phyloP scores from a whole-genome alignment of 2,797 vertebrate species.

The Catamblyrhynchus diadema region DNA sequence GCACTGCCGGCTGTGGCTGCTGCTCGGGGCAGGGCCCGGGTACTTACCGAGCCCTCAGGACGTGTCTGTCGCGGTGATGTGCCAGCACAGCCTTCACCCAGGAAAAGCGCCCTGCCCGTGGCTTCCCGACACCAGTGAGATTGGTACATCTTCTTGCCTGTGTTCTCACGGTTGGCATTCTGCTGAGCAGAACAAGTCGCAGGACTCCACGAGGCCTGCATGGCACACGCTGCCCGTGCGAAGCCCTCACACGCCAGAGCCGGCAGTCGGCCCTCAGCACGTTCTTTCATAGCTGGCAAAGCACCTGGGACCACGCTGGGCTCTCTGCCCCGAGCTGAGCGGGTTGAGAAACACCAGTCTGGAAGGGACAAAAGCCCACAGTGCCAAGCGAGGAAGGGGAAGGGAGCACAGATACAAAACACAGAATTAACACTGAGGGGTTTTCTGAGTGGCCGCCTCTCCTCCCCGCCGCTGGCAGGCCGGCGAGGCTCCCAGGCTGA shows the following conservation, averaged over 20 bases:
- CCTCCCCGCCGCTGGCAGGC: background rate
- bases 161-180: background rate
- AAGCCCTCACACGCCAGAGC: background rate
- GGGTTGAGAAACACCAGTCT: background rate
- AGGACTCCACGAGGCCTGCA: background rate
- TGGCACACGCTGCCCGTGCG: rapidly evolving
- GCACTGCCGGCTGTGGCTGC: rapidly evolving
- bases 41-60: background rate
- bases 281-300: rapidly evolving
- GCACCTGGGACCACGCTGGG: background rate
- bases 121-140: background rate
- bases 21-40: rapidly evolving
- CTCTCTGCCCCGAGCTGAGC: background rate
- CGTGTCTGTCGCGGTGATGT: rapidly evolving
- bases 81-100: background rate
- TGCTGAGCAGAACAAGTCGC: background rate
- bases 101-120: rapidly evolving
- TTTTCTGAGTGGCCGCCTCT: background rate
- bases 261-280: rapidly evolving
- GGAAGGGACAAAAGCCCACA: background rate
- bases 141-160: background rate
- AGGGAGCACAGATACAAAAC: background rate
- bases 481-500: background rate
- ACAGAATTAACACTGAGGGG: background rate
- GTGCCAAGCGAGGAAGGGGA: background rate